Evolutionary conservation across 2,888 invertebrate genomes (phyloP).

Genomic region (Empis stercorea): DNA sequence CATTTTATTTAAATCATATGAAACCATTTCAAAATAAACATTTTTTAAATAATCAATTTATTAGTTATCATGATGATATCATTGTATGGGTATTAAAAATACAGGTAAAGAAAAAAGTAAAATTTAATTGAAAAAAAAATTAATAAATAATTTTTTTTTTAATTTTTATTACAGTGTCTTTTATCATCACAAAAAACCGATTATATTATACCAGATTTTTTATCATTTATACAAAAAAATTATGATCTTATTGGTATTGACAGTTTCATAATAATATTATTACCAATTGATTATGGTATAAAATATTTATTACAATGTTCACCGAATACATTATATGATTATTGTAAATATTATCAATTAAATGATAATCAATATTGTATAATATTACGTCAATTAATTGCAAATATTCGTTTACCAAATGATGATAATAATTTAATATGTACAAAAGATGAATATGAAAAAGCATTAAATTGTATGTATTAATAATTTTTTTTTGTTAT

Average conservation of each 20-base stretch:
- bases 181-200: conserved; percentile 44
- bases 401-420: neutral
- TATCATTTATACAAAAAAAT: conserved; percentile 45
- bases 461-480: neutral
- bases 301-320: conserved; percentile 44
- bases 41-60: conserved; percentile 28
- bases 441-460: neutral
- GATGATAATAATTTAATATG: neutral
- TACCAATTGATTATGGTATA: conserved; percentile 40
- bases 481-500: neutral
- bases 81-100: conserved; percentile 28
- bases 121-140: neutral
- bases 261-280: conserved; percentile 40
- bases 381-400: neutral
- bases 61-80: conserved; percentile 29
- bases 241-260: conserved; percentile 41
- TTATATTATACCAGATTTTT: conserved; percentile 42
- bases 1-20: conserved; percentile 30
- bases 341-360: conserved; percentile 37
- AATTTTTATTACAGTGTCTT: conserved; percentile 23
- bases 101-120: conserved; percentile 16
- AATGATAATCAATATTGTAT: neutral
- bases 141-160: too few relatives aligned
- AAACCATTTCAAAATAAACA: conserved; percentile 28
- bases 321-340: conserved; percentile 49